Evolutionary conservation across 1,140 invertebrate species (phyloP).

Genomic region (Zophobas morio): DNA sequence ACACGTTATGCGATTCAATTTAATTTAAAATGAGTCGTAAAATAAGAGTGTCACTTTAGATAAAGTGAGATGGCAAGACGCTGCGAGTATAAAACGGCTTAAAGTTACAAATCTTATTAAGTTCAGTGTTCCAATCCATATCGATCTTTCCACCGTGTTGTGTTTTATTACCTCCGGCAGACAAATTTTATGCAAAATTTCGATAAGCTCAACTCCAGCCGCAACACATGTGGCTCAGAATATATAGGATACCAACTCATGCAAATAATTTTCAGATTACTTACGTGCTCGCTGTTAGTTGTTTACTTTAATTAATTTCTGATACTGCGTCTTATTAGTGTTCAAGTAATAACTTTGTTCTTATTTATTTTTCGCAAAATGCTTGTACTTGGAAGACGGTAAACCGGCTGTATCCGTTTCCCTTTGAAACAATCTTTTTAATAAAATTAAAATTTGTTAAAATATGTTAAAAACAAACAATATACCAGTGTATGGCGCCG

Average conservation of each 20-base stretch:
- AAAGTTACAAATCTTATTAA: conserved; percentile 42
- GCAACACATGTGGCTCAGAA: conserved; percentile 31
- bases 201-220: conserved; percentile 11
- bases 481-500: too few relatives aligned
- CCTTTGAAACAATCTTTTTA: too few relatives aligned
- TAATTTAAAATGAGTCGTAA: conserved; percentile 36
- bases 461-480: too few relatives aligned
- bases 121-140: conserved; percentile 37
- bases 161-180: conserved; percentile 41
- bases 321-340: neutral
- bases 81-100: conserved; percentile 21
- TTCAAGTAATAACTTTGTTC: neutral
- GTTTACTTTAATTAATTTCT: conserved; percentile 30
- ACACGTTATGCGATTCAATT: conserved; percentile 22
- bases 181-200: conserved; percentile 40
- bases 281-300: neutral
- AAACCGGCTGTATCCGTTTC: too few relatives aligned
- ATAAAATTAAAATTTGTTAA: too few relatives aligned
- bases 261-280: conserved; percentile 5
- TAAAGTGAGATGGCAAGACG: conserved; percentile 22
- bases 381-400: too few relatives aligned
- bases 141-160: conserved; percentile 35
- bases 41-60: conserved; percentile 8
- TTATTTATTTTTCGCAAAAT: neutral
- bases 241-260: neutral